Conservation (phyloP, 2,888 invertebrate genomes). For the Tipula helvola region DNA sequence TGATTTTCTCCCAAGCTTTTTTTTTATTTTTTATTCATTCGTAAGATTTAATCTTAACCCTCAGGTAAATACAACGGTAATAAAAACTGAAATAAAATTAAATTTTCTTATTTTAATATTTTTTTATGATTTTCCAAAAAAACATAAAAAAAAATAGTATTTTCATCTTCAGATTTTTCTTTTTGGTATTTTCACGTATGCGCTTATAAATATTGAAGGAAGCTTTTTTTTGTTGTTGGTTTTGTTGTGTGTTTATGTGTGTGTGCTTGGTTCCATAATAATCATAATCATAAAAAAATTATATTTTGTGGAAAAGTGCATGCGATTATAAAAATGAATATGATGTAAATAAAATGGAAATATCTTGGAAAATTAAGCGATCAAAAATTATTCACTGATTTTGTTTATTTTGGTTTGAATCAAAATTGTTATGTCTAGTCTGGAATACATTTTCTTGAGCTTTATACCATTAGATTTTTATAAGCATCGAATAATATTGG, state of each 20-base stretch:
- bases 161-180: neutral
- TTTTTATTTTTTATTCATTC: neutral
- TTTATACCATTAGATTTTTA: too few relatives aligned
- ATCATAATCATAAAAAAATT: neutral
- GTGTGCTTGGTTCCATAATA: neutral
- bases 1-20: neutral
- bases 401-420: too few relatives aligned
- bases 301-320: neutral
- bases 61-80: neutral
- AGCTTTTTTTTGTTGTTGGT: neutral
- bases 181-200: neutral
- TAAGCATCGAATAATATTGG: too few relatives aligned
- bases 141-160: neutral
- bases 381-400: neutral
- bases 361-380: neutral
- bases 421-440: too few relatives aligned
- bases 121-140: neutral
- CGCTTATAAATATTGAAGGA: neutral
- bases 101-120: neutral
- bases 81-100: conserved; percentile 4
- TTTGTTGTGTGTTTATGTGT: neutral
- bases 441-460: too few relatives aligned
- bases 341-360: neutral
- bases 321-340: neutral
- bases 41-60: conserved; percentile 4